A percentile compares a stretch with the other conserved stretches of the same genome.
phyloP scores from a whole-genome alignment of 1,140 invertebrate genomes.

The Aphis gossypii region DNA sequence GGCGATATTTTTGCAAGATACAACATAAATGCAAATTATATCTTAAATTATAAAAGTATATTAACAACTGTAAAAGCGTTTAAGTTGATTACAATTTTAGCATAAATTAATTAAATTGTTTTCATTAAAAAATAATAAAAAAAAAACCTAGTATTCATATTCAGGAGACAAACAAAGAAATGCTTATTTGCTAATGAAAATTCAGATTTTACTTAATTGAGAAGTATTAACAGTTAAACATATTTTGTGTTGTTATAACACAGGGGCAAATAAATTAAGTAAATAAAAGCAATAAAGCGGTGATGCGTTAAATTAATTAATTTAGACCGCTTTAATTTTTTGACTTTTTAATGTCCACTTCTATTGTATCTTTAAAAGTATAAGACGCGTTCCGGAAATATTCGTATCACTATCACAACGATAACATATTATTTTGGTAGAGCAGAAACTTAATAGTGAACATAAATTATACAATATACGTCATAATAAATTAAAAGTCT shows the following conservation, averaged over 20 bases:
- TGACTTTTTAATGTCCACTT: neutral
- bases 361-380: neutral
- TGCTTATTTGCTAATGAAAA: neutral
- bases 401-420: neutral
- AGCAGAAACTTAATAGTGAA: neutral
- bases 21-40: no score
- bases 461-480: neutral
- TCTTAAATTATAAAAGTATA: no score
- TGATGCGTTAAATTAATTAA: neutral
- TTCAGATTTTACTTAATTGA: no score
- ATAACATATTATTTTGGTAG: neutral
- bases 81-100: neutral
- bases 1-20: no score
- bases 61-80: no score
- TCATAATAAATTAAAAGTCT: neutral
- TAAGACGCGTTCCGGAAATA: neutral
- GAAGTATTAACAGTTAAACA: neutral
- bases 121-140: neutral
- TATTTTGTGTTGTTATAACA: neutral
- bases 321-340: neutral
- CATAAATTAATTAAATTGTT: no score
- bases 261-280: neutral
- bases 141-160: neutral
- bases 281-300: neutral
- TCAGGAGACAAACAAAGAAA: neutral